Conservation (phyloP, 2,888 invertebrate species). For the Pheosia gnoma region DNA sequence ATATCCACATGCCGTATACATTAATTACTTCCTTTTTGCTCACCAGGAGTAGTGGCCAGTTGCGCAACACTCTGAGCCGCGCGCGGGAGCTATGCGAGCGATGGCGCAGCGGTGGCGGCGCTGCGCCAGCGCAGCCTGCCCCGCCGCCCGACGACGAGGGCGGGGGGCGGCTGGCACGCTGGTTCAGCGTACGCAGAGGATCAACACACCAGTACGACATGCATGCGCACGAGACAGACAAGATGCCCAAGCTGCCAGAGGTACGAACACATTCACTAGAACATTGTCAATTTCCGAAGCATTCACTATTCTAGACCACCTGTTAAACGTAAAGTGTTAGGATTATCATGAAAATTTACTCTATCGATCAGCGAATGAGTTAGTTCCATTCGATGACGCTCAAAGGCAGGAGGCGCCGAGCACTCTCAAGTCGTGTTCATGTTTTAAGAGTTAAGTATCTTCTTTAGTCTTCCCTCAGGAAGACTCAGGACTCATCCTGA, state of each 20-base stretch:
- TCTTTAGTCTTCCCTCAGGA: too few relatives aligned
- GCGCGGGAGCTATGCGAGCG: slow-evolving; percentile 93
- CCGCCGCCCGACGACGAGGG: slow-evolving; percentile 84
- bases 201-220: slow-evolving; percentile 93
- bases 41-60: slow-evolving; percentile 89
- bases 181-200: slow-evolving; percentile 94
- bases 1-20: neutral
- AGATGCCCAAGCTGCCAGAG: slow-evolving; percentile 93
- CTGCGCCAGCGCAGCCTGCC: slow-evolving; percentile 69
- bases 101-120: slow-evolving; percentile 84
- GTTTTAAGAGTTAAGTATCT: too few relatives aligned
- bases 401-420: too few relatives aligned
- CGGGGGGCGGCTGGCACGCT: slow-evolving; percentile 91
- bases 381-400: too few relatives aligned
- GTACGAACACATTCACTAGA: slow-evolving; percentile 71
- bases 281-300: neutral
- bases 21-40: slow-evolving; percentile 22
- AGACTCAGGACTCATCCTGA: too few relatives aligned
- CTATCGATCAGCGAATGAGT: too few relatives aligned
- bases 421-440: too few relatives aligned
- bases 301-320: too few relatives aligned
- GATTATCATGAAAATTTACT: too few relatives aligned
- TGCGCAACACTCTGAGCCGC: slow-evolving; percentile 91
- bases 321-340: too few relatives aligned
- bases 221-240: slow-evolving; percentile 77